These are phyloP conservation scores for Pipistrellus nathusii DNA, from an alignment of 2,797 vertebrate species.

Conservation along the genomic window DNA sequence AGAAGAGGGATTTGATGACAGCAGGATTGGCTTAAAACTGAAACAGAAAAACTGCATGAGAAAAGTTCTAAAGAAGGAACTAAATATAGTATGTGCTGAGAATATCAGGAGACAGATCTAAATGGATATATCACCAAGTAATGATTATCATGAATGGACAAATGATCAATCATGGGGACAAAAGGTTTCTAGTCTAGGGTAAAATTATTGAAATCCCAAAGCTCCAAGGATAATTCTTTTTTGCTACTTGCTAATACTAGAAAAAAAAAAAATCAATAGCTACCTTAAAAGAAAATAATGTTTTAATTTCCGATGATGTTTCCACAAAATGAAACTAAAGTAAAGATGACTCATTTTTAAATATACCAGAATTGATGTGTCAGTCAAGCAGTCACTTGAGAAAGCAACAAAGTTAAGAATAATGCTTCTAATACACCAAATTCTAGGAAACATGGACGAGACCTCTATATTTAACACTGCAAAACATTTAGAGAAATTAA, in stretches of 20 bases:
- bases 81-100: constrained; percentile 7
- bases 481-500: constrained; percentile 44
- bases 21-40: neutral
- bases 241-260: neutral
- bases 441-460: neutral
- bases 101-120: neutral
- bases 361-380: neutral
- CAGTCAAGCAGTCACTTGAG: neutral
- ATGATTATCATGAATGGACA: constrained; percentile 13
- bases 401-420: constrained; percentile 15
- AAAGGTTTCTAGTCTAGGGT: neutral
- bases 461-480: neutral
- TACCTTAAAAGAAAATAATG: constrained; percentile 17
- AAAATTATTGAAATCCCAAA: constrained; percentile 14
- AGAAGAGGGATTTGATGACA: constrained; percentile 8
- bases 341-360: constrained; percentile 29
- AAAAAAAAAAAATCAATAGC: neutral
- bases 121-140: neutral
- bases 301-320: constrained; percentile 29
- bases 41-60: neutral
- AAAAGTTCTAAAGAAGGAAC: constrained; percentile 26
- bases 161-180: neutral
- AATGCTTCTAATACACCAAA: neutral
- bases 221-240: neutral
- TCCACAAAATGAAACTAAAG: constrained; percentile 18